Percentiles rank a stretch among this genome's conserved stretches.
Evolutionary conservation across 2,888 invertebrate species (phyloP).

Genomic region (Drosophila prostipennis): DNA sequence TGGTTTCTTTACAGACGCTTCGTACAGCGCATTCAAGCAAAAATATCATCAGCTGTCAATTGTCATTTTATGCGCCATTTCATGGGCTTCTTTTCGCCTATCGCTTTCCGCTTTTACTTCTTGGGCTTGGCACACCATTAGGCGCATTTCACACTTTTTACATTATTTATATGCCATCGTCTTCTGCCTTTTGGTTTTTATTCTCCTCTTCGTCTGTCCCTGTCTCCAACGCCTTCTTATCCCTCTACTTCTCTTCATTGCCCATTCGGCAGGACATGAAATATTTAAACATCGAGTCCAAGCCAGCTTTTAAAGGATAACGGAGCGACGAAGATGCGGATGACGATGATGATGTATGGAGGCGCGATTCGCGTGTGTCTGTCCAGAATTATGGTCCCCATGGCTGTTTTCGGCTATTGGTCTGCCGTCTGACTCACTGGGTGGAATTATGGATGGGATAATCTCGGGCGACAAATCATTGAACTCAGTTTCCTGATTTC

Average conservation of each 20-base stretch:
- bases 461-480: conserved; percentile 18
- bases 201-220: not conserved
- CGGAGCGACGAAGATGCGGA: conserved; percentile 10
- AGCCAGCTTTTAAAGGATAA: conserved; percentile 43
- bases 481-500: not conserved
- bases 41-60: conserved; percentile 72
- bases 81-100: conserved; percentile 25
- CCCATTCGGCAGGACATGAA: conserved; percentile 61
- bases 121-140: conserved; percentile 73
- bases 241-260: conserved; percentile 36
- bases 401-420: not conserved
- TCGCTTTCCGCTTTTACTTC: conserved; percentile 24
- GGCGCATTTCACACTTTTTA: conserved; percentile 79
- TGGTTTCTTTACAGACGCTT: conserved; percentile 13
- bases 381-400: conserved; percentile 2
- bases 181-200: conserved; percentile 46
- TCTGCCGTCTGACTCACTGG: conserved; percentile 5
- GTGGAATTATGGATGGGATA: conserved; percentile 21
- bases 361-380: conserved; percentile 18
- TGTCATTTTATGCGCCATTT: conserved; percentile 77
- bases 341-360: conserved; percentile 33
- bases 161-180: conserved; percentile 75
- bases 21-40: conserved; percentile 31
- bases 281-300: conserved; percentile 64
- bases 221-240: conserved; percentile 10